phyloP scores from a whole-genome alignment of 2,888 invertebrate genomes.

The Koerneria pararmatus region DNA sequence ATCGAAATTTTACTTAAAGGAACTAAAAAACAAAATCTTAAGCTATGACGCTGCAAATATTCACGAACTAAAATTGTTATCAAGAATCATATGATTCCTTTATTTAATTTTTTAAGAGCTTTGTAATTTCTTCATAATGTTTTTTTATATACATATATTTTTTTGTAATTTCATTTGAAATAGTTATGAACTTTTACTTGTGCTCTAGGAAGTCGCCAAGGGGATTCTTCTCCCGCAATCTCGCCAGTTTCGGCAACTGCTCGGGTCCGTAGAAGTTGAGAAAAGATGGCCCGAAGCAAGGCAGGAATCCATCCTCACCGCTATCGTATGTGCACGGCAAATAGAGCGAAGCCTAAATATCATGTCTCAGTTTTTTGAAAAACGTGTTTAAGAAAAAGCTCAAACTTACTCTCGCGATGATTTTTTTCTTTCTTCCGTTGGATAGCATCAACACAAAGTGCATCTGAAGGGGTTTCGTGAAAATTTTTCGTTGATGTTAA shows the following conservation, averaged over 20 bases:
- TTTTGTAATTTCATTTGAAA: not conserved
- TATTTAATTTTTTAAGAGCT: too few relatives aligned
- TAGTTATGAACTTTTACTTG: constrained; percentile 20
- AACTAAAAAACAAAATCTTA: too few relatives aligned
- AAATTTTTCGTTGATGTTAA: too few relatives aligned
- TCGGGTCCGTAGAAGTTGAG: constrained; percentile 48
- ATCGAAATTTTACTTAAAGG: too few relatives aligned
- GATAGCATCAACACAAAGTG: constrained; percentile 36
- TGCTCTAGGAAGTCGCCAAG: constrained; percentile 31
- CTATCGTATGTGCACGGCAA: constrained; percentile 41
- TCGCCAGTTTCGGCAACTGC: constrained; percentile 28
- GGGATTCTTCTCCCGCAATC: constrained; percentile 24
- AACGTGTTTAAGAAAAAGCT: not conserved
- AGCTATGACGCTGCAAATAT: too few relatives aligned
- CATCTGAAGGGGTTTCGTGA: constrained; percentile 31
- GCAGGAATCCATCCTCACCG: constrained; percentile 47
- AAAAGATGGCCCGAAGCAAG: constrained; percentile 47
- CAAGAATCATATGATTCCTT: too few relatives aligned
- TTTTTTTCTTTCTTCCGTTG: constrained; percentile 26
- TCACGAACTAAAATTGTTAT: too few relatives aligned
- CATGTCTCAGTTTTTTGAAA: not conserved
- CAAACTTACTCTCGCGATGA: constrained; percentile 19
- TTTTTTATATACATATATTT: too few relatives aligned
- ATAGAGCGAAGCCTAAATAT: constrained; percentile 27
- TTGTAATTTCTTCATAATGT: too few relatives aligned